A percentile compares a stretch with the other conserved stretches of the same genome.
These are phyloP conservation scores for Pardalotus punctatus DNA, from an alignment of 2,113 vertebrate genomes.

Conservation along the genomic window DNA sequence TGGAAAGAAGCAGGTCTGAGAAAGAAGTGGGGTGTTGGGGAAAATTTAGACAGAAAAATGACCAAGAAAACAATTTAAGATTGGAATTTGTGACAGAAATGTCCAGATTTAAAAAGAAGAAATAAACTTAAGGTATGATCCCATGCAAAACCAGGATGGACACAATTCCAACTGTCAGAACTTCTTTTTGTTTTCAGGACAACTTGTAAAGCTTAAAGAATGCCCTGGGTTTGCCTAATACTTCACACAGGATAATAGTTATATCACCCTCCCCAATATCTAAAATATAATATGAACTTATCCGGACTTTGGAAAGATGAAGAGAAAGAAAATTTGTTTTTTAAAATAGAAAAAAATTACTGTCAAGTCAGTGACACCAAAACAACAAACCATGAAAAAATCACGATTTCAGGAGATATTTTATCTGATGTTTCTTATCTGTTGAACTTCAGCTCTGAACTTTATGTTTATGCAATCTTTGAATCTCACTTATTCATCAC, in stretches of 20 bases:
- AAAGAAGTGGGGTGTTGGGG: rapidly evolving
- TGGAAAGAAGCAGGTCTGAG: background rate
- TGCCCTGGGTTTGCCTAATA: background rate
- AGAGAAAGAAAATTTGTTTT: background rate
- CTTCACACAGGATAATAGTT: background rate
- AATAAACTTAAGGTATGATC: background rate
- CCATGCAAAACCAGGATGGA: background rate
- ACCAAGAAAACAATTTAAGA: background rate
- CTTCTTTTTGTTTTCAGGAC: background rate
- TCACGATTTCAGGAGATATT: background rate
- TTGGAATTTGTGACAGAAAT: background rate
- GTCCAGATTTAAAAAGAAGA: background rate
- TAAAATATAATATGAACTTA: background rate
- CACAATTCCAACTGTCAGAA: background rate
- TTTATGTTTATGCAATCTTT: background rate
- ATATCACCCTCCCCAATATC: rapidly evolving
- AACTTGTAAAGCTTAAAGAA: background rate
- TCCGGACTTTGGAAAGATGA: background rate
- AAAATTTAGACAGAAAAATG: background rate
- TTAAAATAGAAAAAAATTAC: background rate
- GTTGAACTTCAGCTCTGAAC: background rate
- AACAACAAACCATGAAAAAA: background rate
- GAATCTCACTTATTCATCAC: background rate
- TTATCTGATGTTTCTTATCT: background rate
- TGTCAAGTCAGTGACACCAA: background rate